Evolutionary conservation across 1,140 invertebrate genomes (phyloP).

Genomic region (Ctenoplectra terminalis): DNA sequence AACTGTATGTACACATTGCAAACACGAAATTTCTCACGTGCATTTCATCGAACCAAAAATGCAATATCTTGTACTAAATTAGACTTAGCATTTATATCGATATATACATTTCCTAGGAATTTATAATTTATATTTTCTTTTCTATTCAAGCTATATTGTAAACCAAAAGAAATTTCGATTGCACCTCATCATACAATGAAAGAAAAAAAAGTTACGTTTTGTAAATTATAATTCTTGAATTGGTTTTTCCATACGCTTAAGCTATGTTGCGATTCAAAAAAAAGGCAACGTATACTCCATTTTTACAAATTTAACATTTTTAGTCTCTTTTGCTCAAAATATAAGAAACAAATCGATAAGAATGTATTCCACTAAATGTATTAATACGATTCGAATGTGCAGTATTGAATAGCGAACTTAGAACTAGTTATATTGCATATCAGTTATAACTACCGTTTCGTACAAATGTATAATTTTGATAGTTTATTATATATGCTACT

Average conservation of each 20-base stretch:
- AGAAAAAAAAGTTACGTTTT: neutral
- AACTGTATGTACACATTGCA: too few species aligned
- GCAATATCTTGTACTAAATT: slow-evolving; percentile 44
- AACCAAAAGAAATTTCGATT: neutral
- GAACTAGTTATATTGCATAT: slow-evolving; percentile 40
- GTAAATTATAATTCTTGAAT: neutral
- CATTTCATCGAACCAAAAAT: slow-evolving; percentile 46
- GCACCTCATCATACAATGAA: neutral
- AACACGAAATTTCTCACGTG: slow-evolving; percentile 17
- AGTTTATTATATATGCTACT: slow-evolving; percentile 17
- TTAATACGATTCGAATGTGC: slow-evolving; percentile 23
- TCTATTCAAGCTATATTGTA: neutral
- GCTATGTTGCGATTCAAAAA: neutral
- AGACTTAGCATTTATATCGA: slow-evolving; percentile 34
- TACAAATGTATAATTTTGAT: slow-evolving; percentile 42
- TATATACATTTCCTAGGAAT: slow-evolving; percentile 33
- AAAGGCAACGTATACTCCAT: neutral
- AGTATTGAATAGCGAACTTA: slow-evolving; percentile 35
- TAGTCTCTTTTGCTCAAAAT: slow-evolving; percentile 22
- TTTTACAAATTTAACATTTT: slow-evolving; percentile 6
- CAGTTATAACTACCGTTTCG: slow-evolving; percentile 30
- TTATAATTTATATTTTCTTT: slow-evolving; percentile 7
- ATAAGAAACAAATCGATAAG: neutral
- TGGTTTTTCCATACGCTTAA: neutral
- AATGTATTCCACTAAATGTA: slow-evolving; percentile 18